phyloP scores from a whole-genome alignment of 1,140 invertebrate species.

The Trichogramma pretiosum region DNA sequence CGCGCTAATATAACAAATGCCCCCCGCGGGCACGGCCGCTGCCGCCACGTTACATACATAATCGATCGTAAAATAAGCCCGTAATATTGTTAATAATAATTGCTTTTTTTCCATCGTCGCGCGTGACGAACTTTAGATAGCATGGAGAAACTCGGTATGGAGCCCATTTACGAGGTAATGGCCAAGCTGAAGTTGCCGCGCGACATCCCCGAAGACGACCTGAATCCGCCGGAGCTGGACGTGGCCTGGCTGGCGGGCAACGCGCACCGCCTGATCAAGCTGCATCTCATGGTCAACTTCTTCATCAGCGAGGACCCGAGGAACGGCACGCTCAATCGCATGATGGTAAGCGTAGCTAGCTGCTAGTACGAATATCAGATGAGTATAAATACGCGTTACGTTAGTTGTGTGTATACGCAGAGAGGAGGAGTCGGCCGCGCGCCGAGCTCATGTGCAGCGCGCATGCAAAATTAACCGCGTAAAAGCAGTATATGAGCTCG shows the following conservation, averaged over 20 bases:
- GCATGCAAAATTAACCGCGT: too few species aligned
- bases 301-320: constrained; percentile 57
- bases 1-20: too few species aligned
- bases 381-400: too few species aligned
- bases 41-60: not conserved
- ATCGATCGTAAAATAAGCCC: not conserved
- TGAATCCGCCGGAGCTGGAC: constrained; percentile 34
- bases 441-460: too few species aligned
- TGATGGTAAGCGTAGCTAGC: constrained; percentile 45
- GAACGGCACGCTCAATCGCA: constrained; percentile 54
- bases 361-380: too few species aligned
- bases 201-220: constrained; percentile 37
- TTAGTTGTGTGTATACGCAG: too few species aligned
- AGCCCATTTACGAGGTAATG: constrained; percentile 49
- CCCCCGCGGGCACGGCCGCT: too few species aligned
- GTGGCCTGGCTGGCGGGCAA: constrained; percentile 45
- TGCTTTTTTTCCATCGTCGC: constrained; percentile 23
- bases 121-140: too few species aligned
- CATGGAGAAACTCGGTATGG: constrained; percentile 49
- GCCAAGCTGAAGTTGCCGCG: constrained; percentile 42
- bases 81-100: too few species aligned
- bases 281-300: constrained; percentile 54
- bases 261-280: constrained; percentile 47
- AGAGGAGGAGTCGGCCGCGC: too few species aligned
- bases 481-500: too few species aligned